Conservation (phyloP, 1,140 invertebrate species). For the Panagrolaimus sp. region DNA sequence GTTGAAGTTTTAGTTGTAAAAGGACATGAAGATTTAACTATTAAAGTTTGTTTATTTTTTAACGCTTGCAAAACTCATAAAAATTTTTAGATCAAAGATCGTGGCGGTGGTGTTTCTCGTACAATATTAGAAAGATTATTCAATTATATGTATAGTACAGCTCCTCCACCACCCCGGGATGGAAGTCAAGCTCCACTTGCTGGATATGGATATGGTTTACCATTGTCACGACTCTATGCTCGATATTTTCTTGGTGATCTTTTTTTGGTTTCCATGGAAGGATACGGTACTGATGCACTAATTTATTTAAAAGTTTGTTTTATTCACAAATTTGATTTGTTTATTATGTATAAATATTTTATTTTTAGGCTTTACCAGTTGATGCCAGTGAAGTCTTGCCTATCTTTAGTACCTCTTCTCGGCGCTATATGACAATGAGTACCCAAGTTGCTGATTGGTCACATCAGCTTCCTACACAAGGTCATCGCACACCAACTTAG, state of each 20-base stretch:
- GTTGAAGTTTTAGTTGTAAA: constrained; percentile 80
- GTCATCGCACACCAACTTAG: not conserved
- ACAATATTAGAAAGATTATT: constrained; percentile 81
- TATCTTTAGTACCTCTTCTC: constrained; percentile 53
- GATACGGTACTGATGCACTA: constrained; percentile 89
- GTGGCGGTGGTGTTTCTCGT: constrained; percentile 84
- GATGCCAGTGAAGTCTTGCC: constrained; percentile 55
- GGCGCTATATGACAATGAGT: constrained; percentile 44
- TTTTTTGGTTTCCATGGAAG: constrained; percentile 82
- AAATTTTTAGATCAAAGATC: constrained; percentile 82
- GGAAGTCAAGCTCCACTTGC: constrained; percentile 53
- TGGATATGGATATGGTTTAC: constrained; percentile 79
- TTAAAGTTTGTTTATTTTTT: constrained; percentile 71
- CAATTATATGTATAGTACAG: constrained; percentile 98
- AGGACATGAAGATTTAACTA: constrained; percentile 87
- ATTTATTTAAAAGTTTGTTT: constrained; percentile 82
- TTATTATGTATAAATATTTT: constrained; percentile 8
- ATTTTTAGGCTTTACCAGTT: constrained; percentile 46
- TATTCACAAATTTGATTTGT: too few relatives aligned
- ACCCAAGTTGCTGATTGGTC: constrained; percentile 50
- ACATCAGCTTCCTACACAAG: constrained; percentile 14
- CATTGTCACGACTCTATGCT: constrained; percentile 89
- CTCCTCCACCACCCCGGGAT: constrained; percentile 71
- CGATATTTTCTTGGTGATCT: constrained; percentile 95
- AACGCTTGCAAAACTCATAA: constrained; percentile 33